Evolutionary conservation across 2,797 vertebrate genomes (phyloP).

Genomic region (Toxotes lorentzi): DNA sequence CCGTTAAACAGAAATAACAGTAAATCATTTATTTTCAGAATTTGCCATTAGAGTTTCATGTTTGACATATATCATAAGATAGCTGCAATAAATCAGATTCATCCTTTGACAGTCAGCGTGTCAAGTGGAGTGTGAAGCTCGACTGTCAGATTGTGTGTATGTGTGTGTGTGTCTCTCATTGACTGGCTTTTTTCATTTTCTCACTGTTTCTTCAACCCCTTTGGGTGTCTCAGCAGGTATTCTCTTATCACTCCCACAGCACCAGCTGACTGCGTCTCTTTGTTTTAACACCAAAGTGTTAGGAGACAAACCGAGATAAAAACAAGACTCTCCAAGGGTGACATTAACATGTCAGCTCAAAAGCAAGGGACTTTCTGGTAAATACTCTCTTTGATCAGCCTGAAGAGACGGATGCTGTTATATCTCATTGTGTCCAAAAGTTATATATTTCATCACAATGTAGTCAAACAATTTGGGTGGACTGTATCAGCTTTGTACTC

Average conservation of each 20-base stretch:
- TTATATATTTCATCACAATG: neutral
- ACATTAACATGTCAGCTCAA: conserved; percentile 40
- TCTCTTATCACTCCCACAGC: conserved; percentile 78
- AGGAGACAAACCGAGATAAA: conserved; percentile 75
- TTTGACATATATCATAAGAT: conserved; percentile 77
- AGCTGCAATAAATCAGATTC: conserved; percentile 79
- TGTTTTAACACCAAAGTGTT: conserved; percentile 75
- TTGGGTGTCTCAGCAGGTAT: conserved; percentile 82
- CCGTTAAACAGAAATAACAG: conserved; percentile 58
- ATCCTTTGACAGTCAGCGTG: conserved; percentile 78
- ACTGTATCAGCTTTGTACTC: neutral
- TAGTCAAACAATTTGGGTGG: conserved; percentile 7
- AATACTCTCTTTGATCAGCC: conserved; percentile 41
- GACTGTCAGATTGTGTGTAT: conserved; percentile 69
- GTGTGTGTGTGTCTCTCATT: conserved; percentile 63
- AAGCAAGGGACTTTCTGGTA: conserved; percentile 28
- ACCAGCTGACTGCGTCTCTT: conserved; percentile 73
- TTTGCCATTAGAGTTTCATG: conserved; percentile 68
- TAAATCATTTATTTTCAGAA: conserved; percentile 70
- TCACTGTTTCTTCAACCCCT: conserved; percentile 75
- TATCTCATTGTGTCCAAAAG: conserved; percentile 42
- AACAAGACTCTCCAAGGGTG: conserved; percentile 64
- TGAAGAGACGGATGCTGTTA: neutral
- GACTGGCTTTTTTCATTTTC: conserved; percentile 74
- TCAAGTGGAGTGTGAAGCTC: conserved; percentile 82